Conservation (phyloP, 2,797 vertebrate species). For the Acropternis orthonyx region DNA sequence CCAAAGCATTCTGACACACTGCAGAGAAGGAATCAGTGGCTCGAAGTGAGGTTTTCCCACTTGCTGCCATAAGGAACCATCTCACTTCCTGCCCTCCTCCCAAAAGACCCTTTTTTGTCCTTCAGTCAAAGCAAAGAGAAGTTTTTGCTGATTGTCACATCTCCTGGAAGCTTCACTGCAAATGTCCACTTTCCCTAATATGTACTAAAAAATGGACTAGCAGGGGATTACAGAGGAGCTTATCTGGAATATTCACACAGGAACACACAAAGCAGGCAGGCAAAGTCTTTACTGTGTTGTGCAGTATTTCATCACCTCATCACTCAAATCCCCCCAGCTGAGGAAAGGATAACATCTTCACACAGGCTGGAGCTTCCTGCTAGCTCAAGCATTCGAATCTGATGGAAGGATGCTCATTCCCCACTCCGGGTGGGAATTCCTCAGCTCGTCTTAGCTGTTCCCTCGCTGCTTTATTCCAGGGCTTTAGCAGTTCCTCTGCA, state of each 20-base stretch:
- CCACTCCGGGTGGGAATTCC: background rate
- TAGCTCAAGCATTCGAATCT: too few relatives aligned
- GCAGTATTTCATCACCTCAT: background rate
- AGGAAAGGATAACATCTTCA: background rate
- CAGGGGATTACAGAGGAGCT: background rate
- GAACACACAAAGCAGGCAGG: background rate
- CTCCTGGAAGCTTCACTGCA: background rate
- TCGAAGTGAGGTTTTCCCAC: too few relatives aligned
- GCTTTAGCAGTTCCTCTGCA: background rate
- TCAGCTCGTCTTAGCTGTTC: background rate
- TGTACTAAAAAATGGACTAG: background rate
- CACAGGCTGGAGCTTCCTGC: background rate
- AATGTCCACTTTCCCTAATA: accelerated
- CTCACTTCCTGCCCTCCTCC: too few relatives aligned
- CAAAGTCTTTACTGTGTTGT: background rate
- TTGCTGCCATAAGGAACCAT: too few relatives aligned
- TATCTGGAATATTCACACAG: background rate
- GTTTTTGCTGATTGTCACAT: background rate
- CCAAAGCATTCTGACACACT: background rate
- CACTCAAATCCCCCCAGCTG: background rate
- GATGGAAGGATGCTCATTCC: background rate
- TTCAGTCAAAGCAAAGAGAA: background rate
- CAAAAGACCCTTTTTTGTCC: too few relatives aligned
- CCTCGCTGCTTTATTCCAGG: background rate
- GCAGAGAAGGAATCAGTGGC: accelerated